Evolutionary conservation across 1,140 invertebrate genomes (phyloP).

Genomic region (Brachionus angularis): DNA sequence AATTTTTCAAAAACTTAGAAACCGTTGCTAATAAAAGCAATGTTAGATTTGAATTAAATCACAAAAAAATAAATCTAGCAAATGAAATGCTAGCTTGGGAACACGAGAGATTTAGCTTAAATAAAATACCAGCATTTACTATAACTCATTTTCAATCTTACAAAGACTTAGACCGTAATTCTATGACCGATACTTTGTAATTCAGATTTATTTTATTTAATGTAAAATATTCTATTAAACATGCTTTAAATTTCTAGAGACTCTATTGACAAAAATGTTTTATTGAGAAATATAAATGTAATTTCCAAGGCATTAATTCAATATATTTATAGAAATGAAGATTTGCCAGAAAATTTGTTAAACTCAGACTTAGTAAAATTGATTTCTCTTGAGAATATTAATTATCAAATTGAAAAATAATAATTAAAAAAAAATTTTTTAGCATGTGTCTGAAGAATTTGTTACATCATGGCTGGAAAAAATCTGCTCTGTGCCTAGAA

Average conservation of each 20-base stretch:
- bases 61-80: conserved; percentile 96
- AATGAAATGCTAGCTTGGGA: conserved; percentile 90
- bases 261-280: conserved; percentile 62
- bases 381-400: no score
- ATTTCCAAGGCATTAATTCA: conserved; percentile 77
- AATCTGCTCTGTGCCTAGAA: conserved; percentile 66
- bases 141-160: conserved; percentile 70
- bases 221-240: no score
- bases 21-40: conserved; percentile 47
- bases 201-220: no score
- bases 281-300: conserved; percentile 69
- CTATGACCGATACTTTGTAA: conserved; percentile 59
- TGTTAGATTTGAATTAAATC: conserved; percentile 71
- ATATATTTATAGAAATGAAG: conserved; percentile 73
- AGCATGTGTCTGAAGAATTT: conserved; percentile 70
- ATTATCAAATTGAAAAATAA: conserved; percentile 23
- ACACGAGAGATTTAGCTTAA: conserved; percentile 90
- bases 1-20: conserved; percentile 31
- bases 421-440: not conserved
- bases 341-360: conserved; percentile 61
- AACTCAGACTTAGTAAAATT: conserved; percentile 67
- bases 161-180: conserved; percentile 50
- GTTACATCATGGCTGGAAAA: conserved; percentile 71
- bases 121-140: conserved; percentile 82
- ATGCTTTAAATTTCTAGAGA: conserved; percentile 58